These are phyloP conservation scores for Mongoloraphidia duomilia DNA, from an alignment of 2,888 invertebrate genomes.

Conservation along the genomic window DNA sequence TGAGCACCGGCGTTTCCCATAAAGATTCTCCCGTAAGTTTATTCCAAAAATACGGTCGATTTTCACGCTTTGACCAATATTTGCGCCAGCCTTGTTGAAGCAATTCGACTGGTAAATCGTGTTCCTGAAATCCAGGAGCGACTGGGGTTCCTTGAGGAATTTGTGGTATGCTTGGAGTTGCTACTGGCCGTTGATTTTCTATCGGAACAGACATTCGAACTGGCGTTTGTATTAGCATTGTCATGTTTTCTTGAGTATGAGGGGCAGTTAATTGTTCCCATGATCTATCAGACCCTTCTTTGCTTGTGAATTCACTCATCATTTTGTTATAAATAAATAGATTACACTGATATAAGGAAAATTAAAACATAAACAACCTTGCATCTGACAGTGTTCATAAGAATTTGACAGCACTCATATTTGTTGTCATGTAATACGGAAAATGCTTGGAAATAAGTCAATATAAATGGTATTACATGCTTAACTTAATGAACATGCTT, in stretches of 20 bases:
- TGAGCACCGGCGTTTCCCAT: constrained; percentile 86
- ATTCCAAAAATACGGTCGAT: constrained; percentile 93
- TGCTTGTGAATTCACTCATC: constrained; percentile 3
- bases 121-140: constrained; percentile 30
- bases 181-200: background rate
- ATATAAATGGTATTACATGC: too few relatives aligned
- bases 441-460: too few relatives aligned
- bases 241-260: background rate
- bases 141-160: constrained; percentile 43
- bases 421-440: too few relatives aligned
- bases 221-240: constrained; percentile 1
- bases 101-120: constrained; percentile 46
- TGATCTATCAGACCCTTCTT: constrained; percentile 1
- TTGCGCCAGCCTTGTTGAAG: constrained; percentile 89
- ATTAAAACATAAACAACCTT: too few relatives aligned
- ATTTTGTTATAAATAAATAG: background rate
- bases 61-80: constrained; percentile 93
- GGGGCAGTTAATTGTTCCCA: constrained; percentile 4
- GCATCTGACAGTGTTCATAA: too few relatives aligned
- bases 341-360: too few relatives aligned
- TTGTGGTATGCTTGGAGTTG: constrained; percentile 28
- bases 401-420: too few relatives aligned
- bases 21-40: constrained; percentile 89
- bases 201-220: constrained; percentile 1
- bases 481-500: too few relatives aligned